A percentile compares a stretch with the other conserved stretches of the same genome.
Evolutionary conservation across 2,113 vertebrate genomes (phyloP).

Genomic region (Eretmochelys imbricata): DNA sequence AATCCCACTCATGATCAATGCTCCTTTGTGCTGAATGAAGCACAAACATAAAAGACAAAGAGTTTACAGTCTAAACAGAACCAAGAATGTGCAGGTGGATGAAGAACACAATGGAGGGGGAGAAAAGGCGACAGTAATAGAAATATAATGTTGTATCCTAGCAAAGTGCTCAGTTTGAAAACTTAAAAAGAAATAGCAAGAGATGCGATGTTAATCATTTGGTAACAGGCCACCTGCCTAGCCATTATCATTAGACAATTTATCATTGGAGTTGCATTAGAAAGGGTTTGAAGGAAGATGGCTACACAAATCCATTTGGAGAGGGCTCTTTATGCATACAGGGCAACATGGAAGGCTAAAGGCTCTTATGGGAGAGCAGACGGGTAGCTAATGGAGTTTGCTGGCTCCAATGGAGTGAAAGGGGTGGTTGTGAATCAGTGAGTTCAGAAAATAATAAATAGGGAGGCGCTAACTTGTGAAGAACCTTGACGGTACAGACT

Average conservation of each 20-base stretch:
- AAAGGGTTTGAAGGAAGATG: neutral
- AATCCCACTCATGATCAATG: neutral
- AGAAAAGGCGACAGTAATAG: neutral
- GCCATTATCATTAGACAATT: neutral
- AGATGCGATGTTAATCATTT: neutral
- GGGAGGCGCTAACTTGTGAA: neutral
- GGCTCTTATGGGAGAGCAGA: neutral
- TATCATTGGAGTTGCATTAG: neutral
- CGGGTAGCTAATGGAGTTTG: neutral
- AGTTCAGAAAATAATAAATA: neutral
- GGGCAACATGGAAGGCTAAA: neutral
- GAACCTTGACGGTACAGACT: neutral
- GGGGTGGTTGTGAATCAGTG: neutral
- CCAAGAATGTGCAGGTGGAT: fast-evolving
- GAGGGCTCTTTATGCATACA: neutral
- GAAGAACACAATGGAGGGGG: neutral
- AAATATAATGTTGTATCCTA: neutral
- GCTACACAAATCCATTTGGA: neutral
- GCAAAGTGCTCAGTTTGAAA: neutral
- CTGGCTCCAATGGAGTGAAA: neutral
- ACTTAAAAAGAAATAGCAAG: neutral
- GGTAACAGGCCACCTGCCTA: neutral
- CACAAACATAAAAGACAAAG: fast-evolving
- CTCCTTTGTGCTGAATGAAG: fast-evolving
- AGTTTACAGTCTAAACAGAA: fast-evolving